Percentiles rank a stretch among this genome's conserved stretches.
Evolutionary conservation across 2,888 invertebrate species (phyloP).

Genomic region (Frankliniella fusca): DNA sequence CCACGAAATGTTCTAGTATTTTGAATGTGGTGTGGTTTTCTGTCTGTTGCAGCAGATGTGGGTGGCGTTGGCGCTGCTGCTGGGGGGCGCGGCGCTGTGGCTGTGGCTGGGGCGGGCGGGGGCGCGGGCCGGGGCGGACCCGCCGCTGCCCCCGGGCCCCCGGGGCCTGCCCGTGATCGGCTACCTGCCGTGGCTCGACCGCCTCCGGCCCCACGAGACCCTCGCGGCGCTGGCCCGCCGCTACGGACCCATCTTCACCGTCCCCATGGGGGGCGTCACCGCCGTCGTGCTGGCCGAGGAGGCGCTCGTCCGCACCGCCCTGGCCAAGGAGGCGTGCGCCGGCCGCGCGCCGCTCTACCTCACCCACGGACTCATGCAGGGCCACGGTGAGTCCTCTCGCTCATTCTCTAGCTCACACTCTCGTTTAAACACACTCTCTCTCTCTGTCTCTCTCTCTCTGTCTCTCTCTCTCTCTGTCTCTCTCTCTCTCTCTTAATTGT

Average conservation of each 20-base stretch:
- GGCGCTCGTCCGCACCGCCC: constrained; percentile 64
- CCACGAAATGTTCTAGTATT: neutral
- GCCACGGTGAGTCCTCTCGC: constrained; percentile 65
- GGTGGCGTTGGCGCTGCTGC: neutral
- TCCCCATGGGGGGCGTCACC: constrained; percentile 69
- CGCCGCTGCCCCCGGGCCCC: constrained; percentile 69
- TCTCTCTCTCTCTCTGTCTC: too few relatives aligned
- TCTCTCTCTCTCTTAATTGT: too few relatives aligned
- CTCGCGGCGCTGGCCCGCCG: constrained; percentile 61
- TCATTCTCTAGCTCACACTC: too few relatives aligned
- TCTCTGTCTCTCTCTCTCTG: too few relatives aligned
- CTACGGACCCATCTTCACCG: constrained; percentile 70
- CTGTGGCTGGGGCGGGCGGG: neutral
- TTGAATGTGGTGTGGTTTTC: neutral
- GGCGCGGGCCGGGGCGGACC: neutral
- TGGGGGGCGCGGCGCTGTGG: neutral
- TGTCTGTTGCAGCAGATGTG: neutral
- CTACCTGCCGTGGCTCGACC: constrained; percentile 69
- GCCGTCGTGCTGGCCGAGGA: constrained; percentile 71
- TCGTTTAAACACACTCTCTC: too few relatives aligned
- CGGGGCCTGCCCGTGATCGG: constrained; percentile 73
- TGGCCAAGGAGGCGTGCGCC: constrained; percentile 66
- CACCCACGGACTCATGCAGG: constrained; percentile 82
- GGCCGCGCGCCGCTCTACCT: constrained; percentile 77
- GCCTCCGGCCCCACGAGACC: constrained; percentile 64